Conservation (phyloP, 1,140 invertebrate genomes). For the Eubasilissa regina region DNA sequence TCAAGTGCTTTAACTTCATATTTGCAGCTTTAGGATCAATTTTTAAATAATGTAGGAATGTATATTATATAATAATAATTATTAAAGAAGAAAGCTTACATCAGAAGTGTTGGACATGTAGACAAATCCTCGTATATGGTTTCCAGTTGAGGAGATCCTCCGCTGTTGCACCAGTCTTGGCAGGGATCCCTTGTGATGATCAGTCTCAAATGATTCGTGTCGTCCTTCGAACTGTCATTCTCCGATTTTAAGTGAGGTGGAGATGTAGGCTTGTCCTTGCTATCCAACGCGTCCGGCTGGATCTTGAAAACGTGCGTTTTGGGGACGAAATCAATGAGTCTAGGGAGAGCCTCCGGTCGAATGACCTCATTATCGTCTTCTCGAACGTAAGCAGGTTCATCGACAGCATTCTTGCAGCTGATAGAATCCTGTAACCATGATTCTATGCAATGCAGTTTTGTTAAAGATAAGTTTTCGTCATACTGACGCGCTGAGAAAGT, state of each 20-base stretch:
- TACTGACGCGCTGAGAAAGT: constrained; percentile 44
- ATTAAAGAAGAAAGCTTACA: constrained; percentile 41
- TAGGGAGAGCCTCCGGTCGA: constrained; percentile 72
- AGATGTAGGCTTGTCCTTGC: constrained; percentile 48
- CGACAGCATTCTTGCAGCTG: constrained; percentile 45
- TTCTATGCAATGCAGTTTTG: constrained; percentile 71
- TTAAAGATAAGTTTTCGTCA: constrained; percentile 68
- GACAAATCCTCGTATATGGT: constrained; percentile 76
- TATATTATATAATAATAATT: no score
- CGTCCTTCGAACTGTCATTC: constrained; percentile 9
- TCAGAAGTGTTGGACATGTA: constrained; percentile 49
- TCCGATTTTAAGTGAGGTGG: not conserved
- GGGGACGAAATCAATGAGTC: constrained; percentile 80
- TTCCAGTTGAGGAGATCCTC: constrained; percentile 70
- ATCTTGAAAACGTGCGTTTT: constrained; percentile 66
- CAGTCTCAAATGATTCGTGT: constrained; percentile 47
- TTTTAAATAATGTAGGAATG: no score
- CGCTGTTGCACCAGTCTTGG: constrained; percentile 63
- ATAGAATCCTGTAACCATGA: constrained; percentile 69
- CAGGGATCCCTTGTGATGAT: constrained; percentile 61
- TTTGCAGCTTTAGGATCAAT: no score
- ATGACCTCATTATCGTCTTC: constrained; percentile 32
- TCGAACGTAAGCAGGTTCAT: constrained; percentile 33
- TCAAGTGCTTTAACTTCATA: no score
- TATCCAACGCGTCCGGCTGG: constrained; percentile 56